Percentiles rank a stretch among this genome's conserved stretches.
These are phyloP conservation scores for Lamprotornis superbus DNA, from an alignment of 2,113 vertebrate species.

Conservation along the genomic window DNA sequence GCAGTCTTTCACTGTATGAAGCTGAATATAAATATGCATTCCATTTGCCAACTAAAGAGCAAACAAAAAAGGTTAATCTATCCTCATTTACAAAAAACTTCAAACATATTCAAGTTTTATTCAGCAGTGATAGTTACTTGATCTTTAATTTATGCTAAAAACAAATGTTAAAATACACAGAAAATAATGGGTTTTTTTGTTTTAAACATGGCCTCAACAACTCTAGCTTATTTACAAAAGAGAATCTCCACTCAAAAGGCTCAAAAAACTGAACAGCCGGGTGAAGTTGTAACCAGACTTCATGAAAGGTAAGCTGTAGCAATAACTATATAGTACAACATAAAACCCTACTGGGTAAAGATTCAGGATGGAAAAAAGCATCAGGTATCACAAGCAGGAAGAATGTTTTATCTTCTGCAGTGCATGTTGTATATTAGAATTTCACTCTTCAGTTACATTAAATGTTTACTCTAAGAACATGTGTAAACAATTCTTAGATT, in stretches of 20 bases:
- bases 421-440: background rate
- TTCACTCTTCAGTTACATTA: background rate
- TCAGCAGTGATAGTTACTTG: background rate
- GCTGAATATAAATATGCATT: background rate
- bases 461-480: background rate
- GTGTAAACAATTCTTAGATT: background rate
- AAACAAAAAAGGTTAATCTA: background rate
- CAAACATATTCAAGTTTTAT: background rate
- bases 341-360: background rate
- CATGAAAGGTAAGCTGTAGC: conserved; percentile 62
- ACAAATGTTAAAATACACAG: background rate
- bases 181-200: background rate
- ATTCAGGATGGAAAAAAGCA: background rate
- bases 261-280: background rate
- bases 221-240: conserved; percentile 55
- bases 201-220: conserved; percentile 18
- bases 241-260: background rate
- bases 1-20: background rate
- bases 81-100: background rate
- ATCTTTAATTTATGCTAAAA: background rate
- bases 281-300: background rate
- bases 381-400: background rate
- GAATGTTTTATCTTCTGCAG: background rate
- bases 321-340: background rate
- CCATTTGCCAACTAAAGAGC: background rate